Base-by-base conservation (phyloP, 2,113 vertebrate species). In the Maccullochella peelii region DNA sequence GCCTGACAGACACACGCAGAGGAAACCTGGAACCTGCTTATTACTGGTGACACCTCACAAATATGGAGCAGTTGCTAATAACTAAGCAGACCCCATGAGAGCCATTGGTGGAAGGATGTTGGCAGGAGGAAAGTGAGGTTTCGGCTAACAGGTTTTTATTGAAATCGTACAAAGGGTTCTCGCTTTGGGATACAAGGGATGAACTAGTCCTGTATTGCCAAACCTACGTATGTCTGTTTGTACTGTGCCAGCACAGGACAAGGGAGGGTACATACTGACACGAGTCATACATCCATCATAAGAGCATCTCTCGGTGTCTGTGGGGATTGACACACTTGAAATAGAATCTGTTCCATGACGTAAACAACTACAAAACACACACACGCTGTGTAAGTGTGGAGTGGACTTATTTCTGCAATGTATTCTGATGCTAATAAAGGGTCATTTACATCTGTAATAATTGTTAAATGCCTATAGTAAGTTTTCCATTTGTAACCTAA, bases 21-120 rank as follows among this genome's bases (percentile, higher is more conserved):
- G 62, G 16, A 79, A 84, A 81, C 73, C 72, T 62, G 69, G 73
- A 79, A 84, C 67, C 82, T 83, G 79, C 83, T 92, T 93, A 92
- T 93, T 94, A 87, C 84, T 69, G 79, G 61, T 91, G 92, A 93
- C 92, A 92, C 85, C 82, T 88, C 86, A 90, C 87, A 91, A 88
- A 91, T 91, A 91, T 83, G 76, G 80, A 93, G 85, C 86, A 74
- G 70, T 33, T 59, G 76, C 82, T 91, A 89, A 86, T 90, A 89
- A 90, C 80, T 20, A 88, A 72, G 79, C 50, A 77, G 59, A 79
- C 66, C 87, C 82, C 86, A 73, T 20, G 91, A 88, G 90, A 86
- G 79, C 79, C 59, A 67, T 65, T 80, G 81, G 89, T 83, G 69
- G 80, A 87, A 66, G 70, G 72, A 83, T 76, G 65, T 47, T 88